Evolutionary conservation across 2,888 invertebrate species (phyloP), one percentile per base, ranked within the genome.

Genomic region (Malacosoma neustria): DNA sequence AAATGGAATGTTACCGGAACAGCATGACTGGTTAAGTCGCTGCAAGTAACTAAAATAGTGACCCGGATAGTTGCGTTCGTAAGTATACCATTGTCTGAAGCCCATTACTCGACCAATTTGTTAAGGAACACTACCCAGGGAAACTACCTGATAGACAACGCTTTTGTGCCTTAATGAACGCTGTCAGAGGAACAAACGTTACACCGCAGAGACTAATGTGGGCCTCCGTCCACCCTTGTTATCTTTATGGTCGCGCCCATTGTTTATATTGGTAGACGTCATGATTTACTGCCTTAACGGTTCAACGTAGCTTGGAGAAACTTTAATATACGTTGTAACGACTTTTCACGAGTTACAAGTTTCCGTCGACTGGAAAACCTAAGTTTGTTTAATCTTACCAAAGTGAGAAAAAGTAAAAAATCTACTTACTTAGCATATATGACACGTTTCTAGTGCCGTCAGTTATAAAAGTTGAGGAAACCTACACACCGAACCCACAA

Each of bases 141-240:
- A 74, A 75, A 72, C 75, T 72, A 69, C 57, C 70, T 66, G 75
- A 75, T 77, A 75, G 77, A 72, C 71, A 61, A 57, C 54, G 67
- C 80, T 61, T 72, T 80, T 79, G 77, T 79, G 65, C 54, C 58
- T 59, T 77, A 77, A 81, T 81, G 79, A 79, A 77, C 61, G 64
- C 69, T 76, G 79, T 79, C 77, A 70, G 72, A 61, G 49, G 64
- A 68, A 74, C 77, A 72, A 75, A 72, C 72, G 69, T 60, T 60
- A 59, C 55, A 53, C 55, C 51, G 48, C 44, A 37, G 58, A 72
- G 68, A 77, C 77, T 77, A 73, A 77, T 74, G 72, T 64, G 51
- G 55, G 58, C 59, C 58, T 65, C 68, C 72, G 70, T 72, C 67
- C 64, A 62, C 65, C 66, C 63, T 65, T 62, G 69, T 66, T 72